phyloP scores from a whole-genome alignment of 2,113 vertebrate genomes.

The Craseonycteris thonglongyai region DNA sequence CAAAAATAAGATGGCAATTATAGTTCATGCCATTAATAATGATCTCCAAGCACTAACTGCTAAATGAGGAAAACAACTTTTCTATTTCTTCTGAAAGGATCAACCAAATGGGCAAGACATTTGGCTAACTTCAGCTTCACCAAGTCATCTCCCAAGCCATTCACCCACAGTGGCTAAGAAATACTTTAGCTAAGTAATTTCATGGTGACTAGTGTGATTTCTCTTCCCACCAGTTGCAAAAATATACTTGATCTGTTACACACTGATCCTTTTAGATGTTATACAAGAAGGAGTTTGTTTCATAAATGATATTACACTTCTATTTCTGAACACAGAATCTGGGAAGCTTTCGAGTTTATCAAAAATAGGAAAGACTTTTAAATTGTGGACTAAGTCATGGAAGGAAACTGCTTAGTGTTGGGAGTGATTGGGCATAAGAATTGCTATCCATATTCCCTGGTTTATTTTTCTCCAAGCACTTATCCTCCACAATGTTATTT shows the following conservation, averaged over 20 bases:
- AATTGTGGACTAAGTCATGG: slow-evolving; percentile 23
- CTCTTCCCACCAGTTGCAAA: slow-evolving; percentile 28
- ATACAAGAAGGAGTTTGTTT: background rate
- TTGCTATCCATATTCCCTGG: background rate
- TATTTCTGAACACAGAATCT: slow-evolving; percentile 44
- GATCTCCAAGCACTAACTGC: background rate
- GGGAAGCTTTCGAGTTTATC: slow-evolving; percentile 1
- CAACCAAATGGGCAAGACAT: background rate
- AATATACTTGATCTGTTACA: slow-evolving; percentile 4
- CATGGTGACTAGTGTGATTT: background rate
- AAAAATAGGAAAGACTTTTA: slow-evolving; percentile 55
- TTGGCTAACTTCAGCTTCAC: background rate
- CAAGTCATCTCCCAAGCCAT: background rate
- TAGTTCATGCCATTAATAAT: background rate
- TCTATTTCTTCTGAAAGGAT: background rate
- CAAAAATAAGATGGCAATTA: background rate
- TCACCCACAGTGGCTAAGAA: background rate
- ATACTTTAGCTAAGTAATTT: background rate
- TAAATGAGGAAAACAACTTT: background rate
- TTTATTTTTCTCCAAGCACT: background rate
- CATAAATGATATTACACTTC: slow-evolving; percentile 40
- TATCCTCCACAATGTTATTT: background rate
- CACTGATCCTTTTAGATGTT: background rate
- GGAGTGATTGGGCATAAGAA: background rate
- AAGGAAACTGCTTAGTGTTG: background rate